Evolutionary conservation across 2,888 invertebrate genomes (phyloP).

Genomic region (Orchestes rusci): DNA sequence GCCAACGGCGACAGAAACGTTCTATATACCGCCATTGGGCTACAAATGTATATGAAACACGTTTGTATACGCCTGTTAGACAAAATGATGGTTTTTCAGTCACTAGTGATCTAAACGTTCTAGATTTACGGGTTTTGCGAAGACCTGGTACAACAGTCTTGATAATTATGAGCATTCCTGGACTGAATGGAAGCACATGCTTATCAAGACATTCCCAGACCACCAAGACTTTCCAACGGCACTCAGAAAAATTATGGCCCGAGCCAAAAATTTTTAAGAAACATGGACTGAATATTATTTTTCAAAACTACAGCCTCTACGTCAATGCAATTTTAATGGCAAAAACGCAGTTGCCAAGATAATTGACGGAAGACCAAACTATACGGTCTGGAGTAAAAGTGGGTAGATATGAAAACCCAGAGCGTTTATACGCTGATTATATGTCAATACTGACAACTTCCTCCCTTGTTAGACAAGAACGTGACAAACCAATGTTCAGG

Average conservation of each 20-base stretch:
- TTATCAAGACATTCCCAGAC: slow-evolving; percentile 13
- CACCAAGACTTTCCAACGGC: too few species aligned
- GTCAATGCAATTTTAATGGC: too few species aligned
- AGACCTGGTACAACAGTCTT: too few species aligned
- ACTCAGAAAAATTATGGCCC: slow-evolving; percentile 10
- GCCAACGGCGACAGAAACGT: slow-evolving; percentile 4
- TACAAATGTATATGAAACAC: background rate
- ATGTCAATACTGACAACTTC: slow-evolving; percentile 1
- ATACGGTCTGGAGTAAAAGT: slow-evolving; percentile 10
- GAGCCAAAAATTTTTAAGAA: slow-evolving; percentile 7
- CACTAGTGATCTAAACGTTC: slow-evolving; percentile 2
- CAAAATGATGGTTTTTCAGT: background rate
- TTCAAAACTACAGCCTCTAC: slow-evolving; percentile 14
- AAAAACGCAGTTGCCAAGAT: too few species aligned
- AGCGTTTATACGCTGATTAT: too few species aligned
- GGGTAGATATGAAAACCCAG: slow-evolving; percentile 4
- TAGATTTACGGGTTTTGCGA: slow-evolving; percentile 5
- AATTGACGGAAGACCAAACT: too few species aligned
- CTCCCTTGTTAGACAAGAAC: background rate
- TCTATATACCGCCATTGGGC: background rate
- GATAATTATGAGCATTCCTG: too few species aligned
- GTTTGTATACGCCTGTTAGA: slow-evolving; percentile 1
- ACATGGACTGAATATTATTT: slow-evolving; percentile 19
- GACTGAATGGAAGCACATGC: slow-evolving; percentile 17
- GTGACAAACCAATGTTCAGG: background rate